Base-by-base conservation (phyloP, 2,797 vertebrate species). In the Epinephelus awoara region DNA sequence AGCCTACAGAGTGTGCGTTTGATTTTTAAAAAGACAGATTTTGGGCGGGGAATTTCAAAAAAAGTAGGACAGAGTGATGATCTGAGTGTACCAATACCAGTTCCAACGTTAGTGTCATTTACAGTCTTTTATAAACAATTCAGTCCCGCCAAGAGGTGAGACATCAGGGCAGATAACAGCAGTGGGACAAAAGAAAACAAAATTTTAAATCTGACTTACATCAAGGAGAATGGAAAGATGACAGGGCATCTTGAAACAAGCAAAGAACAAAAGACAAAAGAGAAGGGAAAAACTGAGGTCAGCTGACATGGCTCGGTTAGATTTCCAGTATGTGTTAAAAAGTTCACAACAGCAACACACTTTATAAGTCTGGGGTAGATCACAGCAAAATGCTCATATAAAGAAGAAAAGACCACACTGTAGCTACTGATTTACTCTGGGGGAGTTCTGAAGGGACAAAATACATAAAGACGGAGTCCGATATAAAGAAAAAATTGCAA, bases 261-360 rank as follows among this genome's bases (percentile, higher is more conserved):
- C 1, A 61, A 62, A 66, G 27, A 54, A 44, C 52, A 71, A 68
- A 61, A 72, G 52, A 80, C 25, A 63, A 68, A 57, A 80, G 54
- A 82, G 61, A 70, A 68, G 80, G 65, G 47, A 85, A 90, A 85
- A 87, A 86, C 75, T 90, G 91, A 93, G 92, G 91, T 94, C 91
- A 92, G 89, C 87, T 88, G 85, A 92, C 88, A 86, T 93, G 91
- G 92, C 93, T 94, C 91, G 65, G 81, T 91, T 85, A 68, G 62
- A 68, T 85, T 92, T 94, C 93, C 91, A 94, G 93, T 93, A 91
- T 52, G 76, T 71, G 64, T 83, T 71, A 71, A 88, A 87, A 79
- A 77, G 67, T 89, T 92, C 87, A 91, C 86, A 85, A 90, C 63
- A 83, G 82, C 69, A 80, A 71, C 73, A 87, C 57, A 79, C 54